Base-by-base conservation (phyloP, 2,797 vertebrate genomes). In the Phyllotis vaccarum region DNA sequence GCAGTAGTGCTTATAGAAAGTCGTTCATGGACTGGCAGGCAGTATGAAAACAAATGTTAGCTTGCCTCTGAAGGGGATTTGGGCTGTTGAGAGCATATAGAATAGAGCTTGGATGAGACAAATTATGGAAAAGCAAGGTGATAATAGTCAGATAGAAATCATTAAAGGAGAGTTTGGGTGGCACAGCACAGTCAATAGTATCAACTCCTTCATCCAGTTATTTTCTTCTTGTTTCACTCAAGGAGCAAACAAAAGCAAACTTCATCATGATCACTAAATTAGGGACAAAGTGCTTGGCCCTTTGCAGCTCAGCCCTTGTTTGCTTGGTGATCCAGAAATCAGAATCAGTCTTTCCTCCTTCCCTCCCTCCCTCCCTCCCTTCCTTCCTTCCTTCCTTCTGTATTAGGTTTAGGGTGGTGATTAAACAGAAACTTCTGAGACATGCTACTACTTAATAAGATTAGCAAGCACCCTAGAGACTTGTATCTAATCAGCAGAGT, bases 401-500 rank as follows among this genome's bases (percentile, higher is more conserved):
- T 81, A 72, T 7, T 72, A 91, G 24, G 12, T 16, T 85, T 78
- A 37, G 5, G 83, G 52, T 9, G 52, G 52, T 76, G 10, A n/a
- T 52, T 89, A 37, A 46, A 34, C 22, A 81, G 6, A 31, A 58
- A 66, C 29, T 86, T 72, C n/a, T 7, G 13, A 31, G 43, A 1
- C 21, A 72, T 0, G 17, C 1, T 0, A 14, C 14, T 72, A 46
- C 17, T 78, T 82, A 14, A 82, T 10, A 90, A 72, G n/a, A 76
- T 80, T n/a, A 95, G 72, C 11, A 43, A 78, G 34, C 11, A 94
- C 87, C 76, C 75, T 49, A 64, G 29, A 56, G 16, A 94, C n/a
- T 86, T 68, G 27, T 16, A 56, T 12, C 17, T 54, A 40, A 72
- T 79, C 34, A 70, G 16, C 6, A 43, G 24, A 85, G 12, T 27